phyloP scores from a whole-genome alignment of 2,888 invertebrate genomes.

The Beris morrisii region DNA sequence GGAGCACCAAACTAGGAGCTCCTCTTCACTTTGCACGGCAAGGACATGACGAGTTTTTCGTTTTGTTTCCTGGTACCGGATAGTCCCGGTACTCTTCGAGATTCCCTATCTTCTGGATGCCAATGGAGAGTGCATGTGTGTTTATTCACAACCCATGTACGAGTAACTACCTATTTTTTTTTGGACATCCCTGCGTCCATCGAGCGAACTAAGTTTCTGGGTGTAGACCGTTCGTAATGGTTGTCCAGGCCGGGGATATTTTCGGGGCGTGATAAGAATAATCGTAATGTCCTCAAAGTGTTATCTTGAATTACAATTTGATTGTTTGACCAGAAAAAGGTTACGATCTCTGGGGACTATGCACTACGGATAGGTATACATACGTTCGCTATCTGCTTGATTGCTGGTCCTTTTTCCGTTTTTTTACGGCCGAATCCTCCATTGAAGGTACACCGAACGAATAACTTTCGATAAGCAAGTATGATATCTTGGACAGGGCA shows the following conservation, averaged over 20 bases:
- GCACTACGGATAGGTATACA: slow-evolving; percentile 7
- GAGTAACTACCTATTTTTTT: too few relatives aligned
- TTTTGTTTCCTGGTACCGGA: too few relatives aligned
- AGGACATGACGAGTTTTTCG: too few relatives aligned
- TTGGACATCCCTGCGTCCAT: not conserved
- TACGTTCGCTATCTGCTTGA: not conserved
- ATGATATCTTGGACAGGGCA: too few relatives aligned
- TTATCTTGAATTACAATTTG: slow-evolving; percentile 44
- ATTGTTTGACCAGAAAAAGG: slow-evolving; percentile 41
- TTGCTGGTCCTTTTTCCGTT: not conserved
- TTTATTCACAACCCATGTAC: not conserved
- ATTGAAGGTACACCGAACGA: too few relatives aligned
- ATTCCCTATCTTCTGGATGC: not conserved
- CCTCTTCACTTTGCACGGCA: not conserved
- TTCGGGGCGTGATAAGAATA: slow-evolving; percentile 39
- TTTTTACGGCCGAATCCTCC: slow-evolving; percentile 2
- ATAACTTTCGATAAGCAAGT: too few relatives aligned
- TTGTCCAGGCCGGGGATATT: slow-evolving; percentile 32
- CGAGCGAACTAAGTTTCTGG: not conserved
- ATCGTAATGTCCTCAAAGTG: slow-evolving; percentile 42
- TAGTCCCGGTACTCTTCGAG: not conserved
- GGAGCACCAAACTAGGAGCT: not conserved
- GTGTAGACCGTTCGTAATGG: not conserved
- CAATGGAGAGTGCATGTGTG: not conserved
- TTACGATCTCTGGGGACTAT: slow-evolving; percentile 35